Percentiles rank a stretch among this genome's conserved stretches.
Evolutionary conservation across 2,888 invertebrate genomes (phyloP).

Genomic region (Steinernema scapterisci): DNA sequence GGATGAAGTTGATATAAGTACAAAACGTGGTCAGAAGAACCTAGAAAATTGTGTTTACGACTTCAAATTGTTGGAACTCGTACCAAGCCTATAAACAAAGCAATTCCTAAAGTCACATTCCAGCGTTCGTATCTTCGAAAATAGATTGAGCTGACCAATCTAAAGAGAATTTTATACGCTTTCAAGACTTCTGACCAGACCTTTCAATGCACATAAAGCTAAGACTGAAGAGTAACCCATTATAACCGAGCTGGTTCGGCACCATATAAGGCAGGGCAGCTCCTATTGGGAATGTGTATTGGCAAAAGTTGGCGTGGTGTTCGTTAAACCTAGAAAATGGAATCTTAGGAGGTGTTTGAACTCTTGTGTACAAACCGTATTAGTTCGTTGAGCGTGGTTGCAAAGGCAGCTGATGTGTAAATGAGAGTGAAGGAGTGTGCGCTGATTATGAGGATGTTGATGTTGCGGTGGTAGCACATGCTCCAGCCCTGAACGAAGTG

Average conservation of each 20-base stretch:
- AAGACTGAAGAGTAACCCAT: neutral
- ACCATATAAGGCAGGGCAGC: neutral
- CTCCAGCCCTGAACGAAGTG: constrained; percentile 20
- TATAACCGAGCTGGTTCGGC: constrained; percentile 4
- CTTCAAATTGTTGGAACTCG: neutral
- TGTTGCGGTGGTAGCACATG: constrained; percentile 23
- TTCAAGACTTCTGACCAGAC: neutral
- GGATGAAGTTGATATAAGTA: neutral
- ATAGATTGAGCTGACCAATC: neutral
- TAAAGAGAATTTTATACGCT: neutral
- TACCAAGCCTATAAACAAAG: neutral
- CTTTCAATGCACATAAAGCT: constrained; percentile 10
- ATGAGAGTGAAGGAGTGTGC: constrained; percentile 13
- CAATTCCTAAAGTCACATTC: neutral
- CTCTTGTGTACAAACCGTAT: neutral
- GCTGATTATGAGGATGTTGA: constrained; percentile 1
- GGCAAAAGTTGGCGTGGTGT: neutral
- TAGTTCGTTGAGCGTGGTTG: constrained; percentile 10
- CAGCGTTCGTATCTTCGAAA: constrained; percentile 1
- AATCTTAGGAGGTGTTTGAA: too few relatives aligned
- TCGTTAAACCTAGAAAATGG: neutral
- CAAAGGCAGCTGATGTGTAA: constrained; percentile 8
- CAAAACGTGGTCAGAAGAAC: neutral
- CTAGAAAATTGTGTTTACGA: neutral
- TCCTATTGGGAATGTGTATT: neutral